Evolutionary conservation across 2,113 vertebrate species (phyloP), one percentile per base, ranked within the genome.

Genomic region (Thalassarche chlororhynchos): DNA sequence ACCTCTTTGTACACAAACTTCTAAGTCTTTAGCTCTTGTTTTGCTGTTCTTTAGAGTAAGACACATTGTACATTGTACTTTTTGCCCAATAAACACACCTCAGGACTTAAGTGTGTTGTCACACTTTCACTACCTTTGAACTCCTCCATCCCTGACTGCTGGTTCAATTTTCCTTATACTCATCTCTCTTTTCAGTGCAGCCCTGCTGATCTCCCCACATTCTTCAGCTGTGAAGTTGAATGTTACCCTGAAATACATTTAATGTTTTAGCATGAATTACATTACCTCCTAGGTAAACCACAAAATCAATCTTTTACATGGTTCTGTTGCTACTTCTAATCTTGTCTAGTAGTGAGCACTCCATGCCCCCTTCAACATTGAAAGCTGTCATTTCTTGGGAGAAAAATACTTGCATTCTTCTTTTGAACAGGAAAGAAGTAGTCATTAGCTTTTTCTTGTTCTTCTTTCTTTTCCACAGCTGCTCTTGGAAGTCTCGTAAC

Each of bases 101-200:
- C 10, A 82, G 15, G 44, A 62, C 23, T 62, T 14, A 19, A 38
- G 38, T 26, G 28, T 36, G 13, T 12, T 66, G 36, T 38, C 40
- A 66, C 13, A 46, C 8, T 66, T 49, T 40, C 18, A 16, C 55
- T 49, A 1, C 55, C 40, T 89, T 72, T 0, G 0, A 70, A 57
- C 28, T 62, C 24, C 54, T 49, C 51, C 23, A 20, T 24, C 55
- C 75, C 69, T 81, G 55, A 64, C 8, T 24, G 23, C 25, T 81
- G 51, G 26, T 62, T 62, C 54, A 32, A 0, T 70, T 76, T 76
- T 49, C 72, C 75, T 32, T 64, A 51, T 17, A 40, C 13, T 57
- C 10, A 11, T 10, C 12, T 61, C 28, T 61, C 32, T 71, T 58
- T 68, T 61, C 64, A 75, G 20, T 5, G 19, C n/a, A 75, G 60